Conservation (phyloP, 37 sponge, comb jelly and placozoan species). For the Ianthella basta region DNA sequence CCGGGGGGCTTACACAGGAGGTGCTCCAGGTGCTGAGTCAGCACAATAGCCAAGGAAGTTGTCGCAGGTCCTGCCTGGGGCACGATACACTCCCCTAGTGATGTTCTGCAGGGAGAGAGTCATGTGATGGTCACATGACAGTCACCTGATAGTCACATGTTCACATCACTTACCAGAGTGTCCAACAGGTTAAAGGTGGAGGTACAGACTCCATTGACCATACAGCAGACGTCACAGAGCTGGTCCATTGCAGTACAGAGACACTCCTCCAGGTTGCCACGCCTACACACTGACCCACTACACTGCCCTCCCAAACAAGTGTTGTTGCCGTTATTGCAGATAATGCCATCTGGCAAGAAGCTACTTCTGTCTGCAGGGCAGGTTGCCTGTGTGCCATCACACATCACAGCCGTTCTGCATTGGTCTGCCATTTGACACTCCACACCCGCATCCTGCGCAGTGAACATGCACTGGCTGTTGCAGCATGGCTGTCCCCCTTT, state of each 20-base stretch:
- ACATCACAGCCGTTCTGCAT: neutral
- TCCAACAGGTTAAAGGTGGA: constrained; percentile 33
- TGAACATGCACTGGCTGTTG: neutral
- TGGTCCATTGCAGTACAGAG: constrained; percentile 47
- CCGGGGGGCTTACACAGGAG: constrained; percentile 11
- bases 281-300: constrained; percentile 57
- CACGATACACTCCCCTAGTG: neutral
- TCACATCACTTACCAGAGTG: neutral
- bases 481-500: constrained; percentile 1
- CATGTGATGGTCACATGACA: neutral
- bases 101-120: constrained; percentile 9
- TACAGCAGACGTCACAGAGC: constrained; percentile 75
- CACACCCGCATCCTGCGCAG: too few species aligned
- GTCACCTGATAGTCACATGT: neutral
- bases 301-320: constrained; percentile 71
- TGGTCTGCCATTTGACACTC: neutral
- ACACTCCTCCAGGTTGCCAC: constrained; percentile 51
- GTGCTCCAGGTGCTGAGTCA: constrained; percentile 3
- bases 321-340: constrained; percentile 52
- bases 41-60: constrained; percentile 84
- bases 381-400: neutral
- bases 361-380: neutral
- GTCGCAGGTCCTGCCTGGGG: constrained; percentile 79
- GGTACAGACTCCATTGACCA: neutral
- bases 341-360: constrained; percentile 27